Evolutionary conservation across 2,888 invertebrate genomes (phyloP), one percentile per base, ranked within the genome.

Genomic region (Diogma glabrata): DNA sequence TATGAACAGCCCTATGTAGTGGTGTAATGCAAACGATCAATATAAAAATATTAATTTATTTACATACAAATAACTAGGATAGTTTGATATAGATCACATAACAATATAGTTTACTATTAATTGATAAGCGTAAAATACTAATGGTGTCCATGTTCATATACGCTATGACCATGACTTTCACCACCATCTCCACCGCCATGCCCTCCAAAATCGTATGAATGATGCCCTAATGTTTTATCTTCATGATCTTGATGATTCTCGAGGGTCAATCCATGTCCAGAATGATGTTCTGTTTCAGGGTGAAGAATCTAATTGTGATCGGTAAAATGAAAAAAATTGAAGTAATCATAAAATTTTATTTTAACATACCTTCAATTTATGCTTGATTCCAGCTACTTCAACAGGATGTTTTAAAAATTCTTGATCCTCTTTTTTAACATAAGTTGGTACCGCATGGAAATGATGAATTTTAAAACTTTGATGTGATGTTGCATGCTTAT

Each of bases 381-480:
- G 74, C 59, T 79, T 78, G 58, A 74, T 74, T 57, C 76, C 75
- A 48, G 81, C 81, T 58, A 78, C 75, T 60, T 79, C 77, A 51
- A 82, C 67, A 4, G 81, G 81, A 60, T 82, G 78, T 59, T 81
- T 75, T 4, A 81, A 62, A 53, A 79, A 67, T 63, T 82, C 78
- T 59, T 75, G 75, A 66, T 81, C 76, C 60, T 81, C 81, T 60
- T 81, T 79, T 69, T 81, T 81, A 6, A 81, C 73, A 66, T 80
- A 81, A 0, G 81, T 80, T 2, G 82, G 82, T 2, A 82, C 81
- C 1, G 82, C 75, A 60, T 82, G 82, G 70, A 76, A 82, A 62
- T 82, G 82, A 63, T 81, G 81, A 57, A 82, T 77, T 59, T 81
- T 79, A 57, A 82, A 77, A 52, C 78, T 80, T 65, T 82, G 82